Base-by-base conservation (phyloP, 2,113 vertebrate genomes). In the Phrynosoma platyrhinos region DNA sequence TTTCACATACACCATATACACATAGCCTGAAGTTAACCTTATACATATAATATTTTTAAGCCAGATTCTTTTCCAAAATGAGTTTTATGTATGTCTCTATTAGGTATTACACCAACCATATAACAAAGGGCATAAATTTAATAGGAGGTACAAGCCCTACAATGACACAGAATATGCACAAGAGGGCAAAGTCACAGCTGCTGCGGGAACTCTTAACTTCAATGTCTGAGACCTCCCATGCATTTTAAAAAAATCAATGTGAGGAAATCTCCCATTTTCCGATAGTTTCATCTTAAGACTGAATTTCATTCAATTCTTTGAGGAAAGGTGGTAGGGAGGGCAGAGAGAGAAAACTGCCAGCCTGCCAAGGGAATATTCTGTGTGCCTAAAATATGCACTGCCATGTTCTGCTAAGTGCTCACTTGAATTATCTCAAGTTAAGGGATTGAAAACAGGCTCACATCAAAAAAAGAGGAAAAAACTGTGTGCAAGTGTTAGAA, bases 181-280 rank as follows among this genome's bases (percentile, higher is more conserved):
- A 18, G 66, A 83, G 71, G 75, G 13, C 86, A 94, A 94, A 95
- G 89, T 93, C 95, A 95, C 86, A 88, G 87, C 85, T 93, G 91
- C 93, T 93, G 91, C 85, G 94, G 94, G 95, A 95, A 91, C 92
- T 58, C n/a, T 55, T 90, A 94, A 95, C 92, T 94, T 95, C 91
- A 92, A 93, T 91, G 90, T 89, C 87, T 83, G 90, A 18, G 90
- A 88, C 86, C 93, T 68, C 84, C 85, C 87, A 58, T 0, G 0
- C 0, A 0, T 76, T 47, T 4, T 4, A 47, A 79, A 52, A 85
- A 88, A 76, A 92, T 89, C 79, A 88, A 83, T 91, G 86, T 71
- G 12, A 20, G 81, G 87, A 77, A 95, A 93, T 76, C 77, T 87
- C 91, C 80, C 81, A 92, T 93, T 95, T 92, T 89, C 89, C 78